These are phyloP conservation scores for Megalonaias nervosa DNA, from an alignment of 1,140 invertebrate species.

Conservation along the genomic window DNA sequence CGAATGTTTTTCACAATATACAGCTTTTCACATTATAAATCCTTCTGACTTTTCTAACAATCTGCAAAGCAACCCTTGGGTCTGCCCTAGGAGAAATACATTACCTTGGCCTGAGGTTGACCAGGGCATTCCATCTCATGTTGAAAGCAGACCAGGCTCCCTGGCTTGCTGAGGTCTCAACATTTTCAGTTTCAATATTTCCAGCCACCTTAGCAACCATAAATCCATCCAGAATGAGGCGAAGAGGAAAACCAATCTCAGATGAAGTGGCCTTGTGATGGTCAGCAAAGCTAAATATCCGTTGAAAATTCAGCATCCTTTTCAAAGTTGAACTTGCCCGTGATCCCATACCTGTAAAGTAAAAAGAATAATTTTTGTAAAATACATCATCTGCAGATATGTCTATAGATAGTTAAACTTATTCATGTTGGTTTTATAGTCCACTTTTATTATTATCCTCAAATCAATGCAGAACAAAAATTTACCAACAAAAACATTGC, in stretches of 20 bases:
- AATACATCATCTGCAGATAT: too few species aligned
- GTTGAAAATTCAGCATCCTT: constrained; percentile 7
- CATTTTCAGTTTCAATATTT: not conserved
- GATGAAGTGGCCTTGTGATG: not conserved
- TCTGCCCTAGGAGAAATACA: not conserved
- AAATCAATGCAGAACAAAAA: too few species aligned
- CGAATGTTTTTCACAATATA: not conserved
- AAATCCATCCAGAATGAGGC: not conserved
- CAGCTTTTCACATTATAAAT: not conserved
- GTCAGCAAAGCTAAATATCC: not conserved
- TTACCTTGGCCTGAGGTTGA: constrained; percentile 17
- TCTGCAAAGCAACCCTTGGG: not conserved
- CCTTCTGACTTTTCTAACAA: not conserved
- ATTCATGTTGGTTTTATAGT: too few species aligned
- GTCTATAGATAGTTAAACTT: too few species aligned
- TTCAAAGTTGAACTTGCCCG: not conserved
- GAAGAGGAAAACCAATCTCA: constrained; percentile 24
- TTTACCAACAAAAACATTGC: too few species aligned
- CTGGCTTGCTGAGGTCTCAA: not conserved
- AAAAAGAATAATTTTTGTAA: too few species aligned
- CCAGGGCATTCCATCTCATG: constrained; percentile 5
- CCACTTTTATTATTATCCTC: too few species aligned
- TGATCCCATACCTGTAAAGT: too few species aligned
- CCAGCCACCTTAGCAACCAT: constrained; percentile 4
- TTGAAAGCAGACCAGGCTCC: not conserved